A percentile compares a stretch with the other conserved stretches of the same genome.
phyloP scores from a whole-genome alignment of 1,140 invertebrate genomes.

The Mizuhopecten yessoensis region DNA sequence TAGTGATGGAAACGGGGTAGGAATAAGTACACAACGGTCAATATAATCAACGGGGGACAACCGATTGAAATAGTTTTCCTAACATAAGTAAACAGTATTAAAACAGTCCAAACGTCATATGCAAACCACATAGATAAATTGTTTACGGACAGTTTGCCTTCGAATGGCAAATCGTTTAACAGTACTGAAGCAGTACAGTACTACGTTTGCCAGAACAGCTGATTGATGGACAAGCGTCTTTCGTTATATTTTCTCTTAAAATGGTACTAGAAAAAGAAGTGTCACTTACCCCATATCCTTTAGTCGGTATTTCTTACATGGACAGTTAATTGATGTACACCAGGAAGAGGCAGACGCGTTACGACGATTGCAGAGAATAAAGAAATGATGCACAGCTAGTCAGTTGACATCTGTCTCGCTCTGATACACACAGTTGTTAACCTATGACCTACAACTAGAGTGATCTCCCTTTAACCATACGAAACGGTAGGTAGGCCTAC shows the following conservation, averaged over 20 bases:
- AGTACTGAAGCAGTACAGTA: too few species aligned
- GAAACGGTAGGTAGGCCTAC: neutral
- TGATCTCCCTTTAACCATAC: neutral
- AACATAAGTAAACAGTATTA: too few species aligned
- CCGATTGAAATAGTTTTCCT: too few species aligned
- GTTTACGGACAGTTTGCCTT: too few species aligned
- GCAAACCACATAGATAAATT: too few species aligned
- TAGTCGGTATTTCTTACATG: neutral
- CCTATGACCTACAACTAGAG: slow-evolving; percentile 7
- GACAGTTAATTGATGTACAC: neutral
- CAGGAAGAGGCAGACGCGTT: neutral
- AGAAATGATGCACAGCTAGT: neutral
- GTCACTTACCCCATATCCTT: slow-evolving; percentile 31
- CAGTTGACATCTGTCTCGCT: slow-evolving; percentile 36
- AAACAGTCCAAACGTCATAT: too few species aligned
- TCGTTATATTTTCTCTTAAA: neutral
- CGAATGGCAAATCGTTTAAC: too few species aligned
- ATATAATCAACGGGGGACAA: too few species aligned
- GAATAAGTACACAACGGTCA: too few species aligned
- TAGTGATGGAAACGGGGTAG: too few species aligned
- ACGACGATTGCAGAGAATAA: neutral
- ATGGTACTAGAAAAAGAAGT: neutral
- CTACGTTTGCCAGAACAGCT: neutral
- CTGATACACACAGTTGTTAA: slow-evolving; percentile 6
- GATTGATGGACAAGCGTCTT: slow-evolving; percentile 4